Percentiles rank a stretch among this genome's conserved stretches.
These are phyloP conservation scores for Dryococelus australis DNA, from an alignment of 2,888 invertebrate species.

Conservation along the genomic window DNA sequence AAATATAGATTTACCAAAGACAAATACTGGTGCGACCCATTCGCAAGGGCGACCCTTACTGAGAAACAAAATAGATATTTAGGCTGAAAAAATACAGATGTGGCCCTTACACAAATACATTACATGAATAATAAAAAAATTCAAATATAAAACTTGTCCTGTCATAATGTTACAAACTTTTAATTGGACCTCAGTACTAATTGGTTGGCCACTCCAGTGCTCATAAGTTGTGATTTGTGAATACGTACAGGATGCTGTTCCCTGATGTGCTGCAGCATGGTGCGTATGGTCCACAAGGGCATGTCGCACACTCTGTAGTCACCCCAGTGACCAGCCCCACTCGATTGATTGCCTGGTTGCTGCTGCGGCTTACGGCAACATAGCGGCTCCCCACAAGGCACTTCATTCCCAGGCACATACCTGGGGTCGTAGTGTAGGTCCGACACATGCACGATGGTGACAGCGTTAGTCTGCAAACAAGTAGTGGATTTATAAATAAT, in stretches of 20 bases:
- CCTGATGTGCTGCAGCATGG: conserved; percentile 6
- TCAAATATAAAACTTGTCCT: too few relatives aligned
- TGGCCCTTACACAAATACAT: too few relatives aligned
- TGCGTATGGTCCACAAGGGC: background rate
- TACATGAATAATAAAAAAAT: too few relatives aligned
- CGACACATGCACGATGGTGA: conserved; percentile 13
- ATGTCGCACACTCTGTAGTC: conserved; percentile 19
- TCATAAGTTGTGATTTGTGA: too few relatives aligned
- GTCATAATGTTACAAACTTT: too few relatives aligned
- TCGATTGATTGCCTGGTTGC: background rate
- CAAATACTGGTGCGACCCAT: too few relatives aligned
- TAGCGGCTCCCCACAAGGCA: background rate
- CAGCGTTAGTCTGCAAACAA: background rate
- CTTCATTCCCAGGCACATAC: background rate
- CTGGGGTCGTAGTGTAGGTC: conserved; percentile 20
- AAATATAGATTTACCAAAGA: too few relatives aligned
- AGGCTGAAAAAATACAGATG: too few relatives aligned
- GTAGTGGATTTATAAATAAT: background rate
- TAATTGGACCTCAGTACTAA: too few relatives aligned
- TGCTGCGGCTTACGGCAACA: background rate
- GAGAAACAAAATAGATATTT: too few relatives aligned
- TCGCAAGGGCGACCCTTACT: too few relatives aligned
- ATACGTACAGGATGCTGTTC: background rate
- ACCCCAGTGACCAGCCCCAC: conserved; percentile 13
- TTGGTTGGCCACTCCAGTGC: too few relatives aligned